A percentile compares a stretch with the other conserved stretches of the same genome.
These are phyloP conservation scores for Lontra canadensis DNA, from an alignment of 2,113 vertebrate genomes.

Conservation along the genomic window DNA sequence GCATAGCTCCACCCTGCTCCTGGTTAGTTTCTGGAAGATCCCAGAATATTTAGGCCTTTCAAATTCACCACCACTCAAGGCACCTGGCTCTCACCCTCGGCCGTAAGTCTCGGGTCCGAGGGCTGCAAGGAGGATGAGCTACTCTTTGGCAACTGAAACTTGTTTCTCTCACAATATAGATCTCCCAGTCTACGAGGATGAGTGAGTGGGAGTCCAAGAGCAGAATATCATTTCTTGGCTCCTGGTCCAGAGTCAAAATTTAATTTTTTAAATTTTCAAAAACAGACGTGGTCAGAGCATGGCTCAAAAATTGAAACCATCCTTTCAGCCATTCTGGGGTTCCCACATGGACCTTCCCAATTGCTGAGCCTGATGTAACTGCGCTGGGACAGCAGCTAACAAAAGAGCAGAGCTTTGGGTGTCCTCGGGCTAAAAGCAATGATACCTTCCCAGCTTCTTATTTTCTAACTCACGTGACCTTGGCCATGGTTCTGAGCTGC, in stretches of 20 bases:
- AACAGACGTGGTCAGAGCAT: constrained; percentile 81
- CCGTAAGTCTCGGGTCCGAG: constrained; percentile 36
- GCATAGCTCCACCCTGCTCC: neutral
- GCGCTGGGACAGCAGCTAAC: neutral
- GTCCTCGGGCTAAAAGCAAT: neutral
- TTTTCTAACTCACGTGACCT: neutral
- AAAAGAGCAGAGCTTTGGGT: neutral
- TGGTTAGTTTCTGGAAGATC: constrained; percentile 21
- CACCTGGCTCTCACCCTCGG: constrained; percentile 26
- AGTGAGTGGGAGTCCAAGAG: constrained; percentile 74
- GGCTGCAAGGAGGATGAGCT: constrained; percentile 55
- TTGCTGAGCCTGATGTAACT: constrained; percentile 32
- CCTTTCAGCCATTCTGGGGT: constrained; percentile 56
- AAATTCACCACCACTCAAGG: neutral
- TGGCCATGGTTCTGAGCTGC: rapidly evolving
- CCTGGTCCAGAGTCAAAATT: constrained; percentile 76
- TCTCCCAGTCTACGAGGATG: constrained; percentile 63
- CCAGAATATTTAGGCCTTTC: neutral
- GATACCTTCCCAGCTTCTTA: neutral
- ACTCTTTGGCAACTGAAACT: constrained; percentile 72
- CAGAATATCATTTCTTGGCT: constrained; percentile 64
- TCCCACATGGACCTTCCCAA: neutral
- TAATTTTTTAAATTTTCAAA: constrained; percentile 81
- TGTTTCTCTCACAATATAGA: constrained; percentile 75
- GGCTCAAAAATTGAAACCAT: constrained; percentile 82